phyloP scores from a whole-genome alignment of 2,113 vertebrate species.

The Callocephalon fimbriatum region DNA sequence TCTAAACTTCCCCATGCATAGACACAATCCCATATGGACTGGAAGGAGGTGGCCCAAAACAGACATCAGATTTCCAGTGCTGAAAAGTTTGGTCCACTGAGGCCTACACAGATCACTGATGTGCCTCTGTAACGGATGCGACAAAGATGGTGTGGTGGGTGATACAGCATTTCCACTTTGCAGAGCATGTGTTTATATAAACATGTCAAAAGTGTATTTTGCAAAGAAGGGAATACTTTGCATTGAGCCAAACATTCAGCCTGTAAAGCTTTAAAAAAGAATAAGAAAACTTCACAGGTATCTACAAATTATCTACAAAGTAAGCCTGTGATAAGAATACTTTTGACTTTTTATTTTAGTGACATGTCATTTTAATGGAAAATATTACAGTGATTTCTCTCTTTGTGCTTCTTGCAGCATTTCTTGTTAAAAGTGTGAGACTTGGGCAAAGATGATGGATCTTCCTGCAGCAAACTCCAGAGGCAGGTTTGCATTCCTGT shows the following conservation, averaged over 20 bases:
- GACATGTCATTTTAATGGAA: not conserved
- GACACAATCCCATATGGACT: rapidly evolving
- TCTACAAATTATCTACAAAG: not conserved
- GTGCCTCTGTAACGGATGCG: rapidly evolving
- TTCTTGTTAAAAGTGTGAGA: not conserved
- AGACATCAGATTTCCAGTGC: rapidly evolving
- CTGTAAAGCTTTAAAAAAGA: not conserved
- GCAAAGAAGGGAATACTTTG: not conserved
- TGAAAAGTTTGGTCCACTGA: not conserved
- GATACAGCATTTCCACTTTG: not conserved
- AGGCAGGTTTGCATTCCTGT: not conserved
- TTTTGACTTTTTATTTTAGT: not conserved
- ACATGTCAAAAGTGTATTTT: not conserved
- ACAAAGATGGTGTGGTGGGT: not conserved
- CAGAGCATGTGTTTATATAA: not conserved
- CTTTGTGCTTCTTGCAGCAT: not conserved
- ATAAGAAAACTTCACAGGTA: not conserved
- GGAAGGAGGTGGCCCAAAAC: not conserved
- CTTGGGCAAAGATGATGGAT: not conserved
- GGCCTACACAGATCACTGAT: not conserved
- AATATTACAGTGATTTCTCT: not conserved
- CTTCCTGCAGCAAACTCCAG: not conserved
- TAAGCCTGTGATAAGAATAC: not conserved
- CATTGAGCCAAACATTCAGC: not conserved
- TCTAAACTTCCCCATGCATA: not conserved